phyloP scores from a whole-genome alignment of 2,113 vertebrate genomes.

The Ifrita kowaldi region DNA sequence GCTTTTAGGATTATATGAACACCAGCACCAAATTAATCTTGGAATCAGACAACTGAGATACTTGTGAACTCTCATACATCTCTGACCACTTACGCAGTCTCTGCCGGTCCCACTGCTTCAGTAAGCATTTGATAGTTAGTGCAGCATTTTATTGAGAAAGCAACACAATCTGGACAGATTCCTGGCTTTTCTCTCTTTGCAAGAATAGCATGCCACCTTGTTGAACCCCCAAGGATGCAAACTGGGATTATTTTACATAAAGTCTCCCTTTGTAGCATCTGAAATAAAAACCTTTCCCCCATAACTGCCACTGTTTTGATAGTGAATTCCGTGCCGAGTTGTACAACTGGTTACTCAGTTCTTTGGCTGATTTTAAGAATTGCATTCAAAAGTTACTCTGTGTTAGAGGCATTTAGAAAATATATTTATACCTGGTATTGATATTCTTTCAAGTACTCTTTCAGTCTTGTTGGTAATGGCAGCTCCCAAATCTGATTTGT shows the following conservation, averaged over 20 bases:
- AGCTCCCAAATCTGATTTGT: slow-evolving; percentile 83
- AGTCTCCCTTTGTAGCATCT: slow-evolving; percentile 25
- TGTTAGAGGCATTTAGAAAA: slow-evolving; percentile 54
- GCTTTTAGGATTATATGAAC: slow-evolving; percentile 51
- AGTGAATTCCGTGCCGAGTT: slow-evolving; percentile 16
- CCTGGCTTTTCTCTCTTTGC: not conserved
- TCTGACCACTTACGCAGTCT: not conserved
- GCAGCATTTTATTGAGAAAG: slow-evolving; percentile 1
- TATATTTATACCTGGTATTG: slow-evolving; percentile 84
- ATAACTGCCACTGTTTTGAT: slow-evolving; percentile 61
- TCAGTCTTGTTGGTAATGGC: slow-evolving; percentile 88
- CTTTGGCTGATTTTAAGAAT: slow-evolving; percentile 66
- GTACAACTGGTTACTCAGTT: slow-evolving; percentile 43
- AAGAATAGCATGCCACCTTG: slow-evolving; percentile 27
- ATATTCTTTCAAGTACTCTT: slow-evolving; percentile 92
- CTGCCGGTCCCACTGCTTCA: not conserved
- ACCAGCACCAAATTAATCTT: slow-evolving; percentile 53
- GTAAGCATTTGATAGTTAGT: not conserved
- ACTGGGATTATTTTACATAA: not conserved
- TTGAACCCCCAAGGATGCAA: not conserved
- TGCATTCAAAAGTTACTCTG: slow-evolving; percentile 58
- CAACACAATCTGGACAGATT: not conserved
- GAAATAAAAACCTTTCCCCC: slow-evolving; percentile 46
- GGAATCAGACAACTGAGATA: slow-evolving; percentile 2
- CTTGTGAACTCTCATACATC: not conserved